Evolutionary conservation across 2,888 invertebrate species (phyloP), one percentile per base, ranked within the genome.

Genomic region (Aleiodes leptofemur): DNA sequence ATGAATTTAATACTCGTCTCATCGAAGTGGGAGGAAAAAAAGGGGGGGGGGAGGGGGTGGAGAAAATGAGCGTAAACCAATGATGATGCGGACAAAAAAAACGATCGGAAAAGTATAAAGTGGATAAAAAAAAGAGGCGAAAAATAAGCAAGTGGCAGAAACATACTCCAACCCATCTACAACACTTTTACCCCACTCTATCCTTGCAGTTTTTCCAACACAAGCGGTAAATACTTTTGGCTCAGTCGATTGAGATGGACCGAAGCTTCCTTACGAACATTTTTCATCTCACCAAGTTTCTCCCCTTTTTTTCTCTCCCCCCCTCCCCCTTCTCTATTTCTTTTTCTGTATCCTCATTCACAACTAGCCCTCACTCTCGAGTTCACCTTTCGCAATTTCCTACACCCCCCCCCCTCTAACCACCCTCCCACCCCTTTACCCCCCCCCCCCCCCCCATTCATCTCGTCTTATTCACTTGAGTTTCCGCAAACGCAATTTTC

Each of bases 401-500:
- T 43, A 16, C n/a, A 34, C 55, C 14, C 48, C 61, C 55, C 9
- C 8, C 64, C 53, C 48, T 2, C 23, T 2, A 1, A 23, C 23
- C 23, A 23, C 23, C 23, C 23, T 1, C 23, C 23, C 23, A 23
- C 23, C 23, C 23, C 23, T 2, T 23, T 23, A 23, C 23, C 23
- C n/a, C n/a, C n/a, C n/a, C 48, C 55, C 14, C 48, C 69, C 55
- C 9, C 8, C 64, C 53, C 48, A 23, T 34, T 61, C 69, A 38
- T 31, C 43, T 69, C 73, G 69, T 72, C 70, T 70, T 69, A 69
- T 59, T 50, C 51, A 53, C 77, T 77, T 73, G 72, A 76, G 73
- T 76, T 76, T 77, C 72, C 78, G 76, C 77, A 78, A 80, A 76
- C 76, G 73, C 78, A 74, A 81, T 81, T 79, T 79, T 78, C 48